phyloP scores from a whole-genome alignment of 2,888 invertebrate species.

The Campoplex capitator region DNA sequence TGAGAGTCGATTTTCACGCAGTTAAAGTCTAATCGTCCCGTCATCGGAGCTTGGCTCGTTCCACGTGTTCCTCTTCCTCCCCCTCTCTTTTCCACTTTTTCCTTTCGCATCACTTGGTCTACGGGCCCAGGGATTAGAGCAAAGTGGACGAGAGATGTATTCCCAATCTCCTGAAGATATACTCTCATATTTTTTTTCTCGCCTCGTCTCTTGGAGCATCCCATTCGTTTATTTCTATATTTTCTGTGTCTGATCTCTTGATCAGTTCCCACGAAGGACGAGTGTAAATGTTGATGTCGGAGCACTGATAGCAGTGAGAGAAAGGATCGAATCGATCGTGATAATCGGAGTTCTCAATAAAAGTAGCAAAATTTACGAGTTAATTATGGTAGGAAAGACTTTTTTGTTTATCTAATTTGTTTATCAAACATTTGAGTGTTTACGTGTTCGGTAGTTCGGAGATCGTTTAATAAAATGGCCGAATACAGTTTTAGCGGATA shows the following conservation, averaged over 20 bases:
- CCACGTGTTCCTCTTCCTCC: neutral
- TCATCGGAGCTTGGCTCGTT: slow-evolving; percentile 52
- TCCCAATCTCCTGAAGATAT: slow-evolving; percentile 1
- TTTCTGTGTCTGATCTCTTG: neutral
- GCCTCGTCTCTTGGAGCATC: neutral
- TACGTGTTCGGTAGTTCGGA: neutral
- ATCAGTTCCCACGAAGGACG: neutral
- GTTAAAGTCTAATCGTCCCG: slow-evolving; percentile 63
- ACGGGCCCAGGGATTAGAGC: slow-evolving; percentile 25
- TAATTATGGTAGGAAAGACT: neutral
- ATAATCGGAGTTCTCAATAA: neutral
- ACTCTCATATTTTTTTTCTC: neutral
- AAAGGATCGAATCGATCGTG: neutral
- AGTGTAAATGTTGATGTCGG: neutral
- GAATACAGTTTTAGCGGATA: neutral
- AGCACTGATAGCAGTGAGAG: neutral
- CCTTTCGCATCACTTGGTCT: neutral
- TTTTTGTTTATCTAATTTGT: neutral
- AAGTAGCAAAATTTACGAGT: neutral
- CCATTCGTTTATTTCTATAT: neutral
- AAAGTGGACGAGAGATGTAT: slow-evolving; percentile 22
- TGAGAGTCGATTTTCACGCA: slow-evolving; percentile 60
- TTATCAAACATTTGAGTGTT: neutral
- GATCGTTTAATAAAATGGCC: neutral
- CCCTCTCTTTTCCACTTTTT: neutral